A percentile compares a stretch with the other conserved stretches of the same genome.
Conservation (phyloP, 1,140 invertebrate species). For the Diachasma alloeum region DNA sequence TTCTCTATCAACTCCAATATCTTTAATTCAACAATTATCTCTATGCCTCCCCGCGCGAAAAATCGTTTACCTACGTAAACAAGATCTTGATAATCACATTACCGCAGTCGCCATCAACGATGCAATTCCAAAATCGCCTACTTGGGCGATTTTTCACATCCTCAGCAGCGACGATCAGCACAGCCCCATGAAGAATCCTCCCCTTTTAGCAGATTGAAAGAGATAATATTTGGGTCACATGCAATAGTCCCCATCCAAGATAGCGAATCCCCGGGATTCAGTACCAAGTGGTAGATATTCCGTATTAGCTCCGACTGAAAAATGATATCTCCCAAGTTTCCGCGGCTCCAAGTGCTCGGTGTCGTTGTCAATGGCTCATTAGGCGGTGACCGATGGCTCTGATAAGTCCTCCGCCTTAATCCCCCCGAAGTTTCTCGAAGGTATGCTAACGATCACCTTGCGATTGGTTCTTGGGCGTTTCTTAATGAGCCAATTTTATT, state of each 20-base stretch:
- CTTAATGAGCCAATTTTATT: constrained; percentile 49
- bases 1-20: no score
- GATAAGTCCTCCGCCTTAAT: constrained; percentile 17
- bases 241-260: no score
- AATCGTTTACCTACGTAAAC: background rate
- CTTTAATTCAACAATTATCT: no score
- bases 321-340: background rate
- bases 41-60: background rate
- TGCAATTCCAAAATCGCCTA: background rate
- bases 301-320: background rate
- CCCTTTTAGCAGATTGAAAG: no score
- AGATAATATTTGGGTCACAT: no score
- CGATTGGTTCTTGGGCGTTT: constrained; percentile 42
- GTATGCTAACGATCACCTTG: constrained; percentile 40
- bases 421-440: background rate
- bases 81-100: background rate
- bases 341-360: background rate
- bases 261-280: background rate
- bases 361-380: constrained; percentile 32
- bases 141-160: background rate
- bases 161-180: no score
- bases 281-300: background rate
- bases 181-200: no score
- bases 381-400: constrained; percentile 31
- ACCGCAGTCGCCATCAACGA: background rate